Evolutionary conservation across 2,113 vertebrate genomes (phyloP), one percentile per base, ranked within the genome.

Genomic region (Apeltes quadracus): DNA sequence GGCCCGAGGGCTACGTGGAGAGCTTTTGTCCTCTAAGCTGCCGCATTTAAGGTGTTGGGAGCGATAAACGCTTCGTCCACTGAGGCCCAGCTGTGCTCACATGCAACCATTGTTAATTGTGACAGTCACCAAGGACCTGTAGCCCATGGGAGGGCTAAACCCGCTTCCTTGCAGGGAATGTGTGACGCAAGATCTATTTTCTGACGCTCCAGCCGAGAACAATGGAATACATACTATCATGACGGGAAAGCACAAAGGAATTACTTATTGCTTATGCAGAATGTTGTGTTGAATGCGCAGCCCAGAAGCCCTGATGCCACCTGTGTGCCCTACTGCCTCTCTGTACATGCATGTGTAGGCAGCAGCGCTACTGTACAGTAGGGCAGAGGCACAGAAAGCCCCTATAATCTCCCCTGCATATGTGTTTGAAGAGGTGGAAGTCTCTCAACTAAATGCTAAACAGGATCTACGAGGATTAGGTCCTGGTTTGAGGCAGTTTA

Each of bases 401-500:
- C 72, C 41, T 61, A 44, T 90, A 89, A 90, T 87, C 82, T 84
- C 72, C 79, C 34, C 78, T 67, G 72, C 84, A 69, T 78, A 86
- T 83, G 78, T 87, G 83, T 90, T 90, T 88, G 86, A 92, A 88
- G 89, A 89, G 84, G 72, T 84, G 75, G 88, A 89, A 85, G 75
- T 90, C 83, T 85, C 84, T 89, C 68, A 61, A 61, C 79, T 75
- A 54, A 88, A 92, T 91, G 87, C 87, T 88, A 90, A 92, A 91
- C 89, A 89, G 90, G 86, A 90, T 93, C 86, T 91, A 71, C 91
- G 58, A 82, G 90, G 90, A 92, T 93, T 93, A 93, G 75, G 67
- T 78, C 65, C 32, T 71, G 72, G 83, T 91, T 86, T 87, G 61
- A 89, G 71, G 86, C 79, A 72, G 81, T 88, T 84, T 85, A 82